Percentiles rank a stretch among this genome's conserved stretches.
Conservation (phyloP, 2,797 vertebrate species). For the Pachyuromys duprasi region DNA sequence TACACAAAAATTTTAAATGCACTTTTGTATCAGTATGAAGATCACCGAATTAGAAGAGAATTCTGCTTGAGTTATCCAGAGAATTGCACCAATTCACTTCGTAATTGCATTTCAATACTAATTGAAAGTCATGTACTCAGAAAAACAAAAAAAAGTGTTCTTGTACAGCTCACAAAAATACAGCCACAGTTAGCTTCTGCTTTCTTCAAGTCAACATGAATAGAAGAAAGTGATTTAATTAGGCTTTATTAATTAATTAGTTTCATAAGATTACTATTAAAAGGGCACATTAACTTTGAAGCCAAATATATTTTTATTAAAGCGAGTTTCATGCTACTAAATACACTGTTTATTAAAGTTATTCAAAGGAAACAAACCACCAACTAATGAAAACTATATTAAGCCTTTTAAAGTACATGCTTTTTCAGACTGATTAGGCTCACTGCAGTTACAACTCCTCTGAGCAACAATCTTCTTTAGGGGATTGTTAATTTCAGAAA, state of each 20-base stretch:
- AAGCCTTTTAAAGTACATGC: background rate
- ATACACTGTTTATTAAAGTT: constrained; percentile 25
- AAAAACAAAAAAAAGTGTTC: constrained; percentile 55
- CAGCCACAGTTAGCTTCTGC: background rate
- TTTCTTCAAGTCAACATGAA: background rate
- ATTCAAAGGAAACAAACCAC: constrained; percentile 8
- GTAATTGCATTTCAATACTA: constrained; percentile 64
- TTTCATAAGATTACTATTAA: background rate
- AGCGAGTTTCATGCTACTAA: constrained; percentile 26
- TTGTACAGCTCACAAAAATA: constrained; percentile 58
- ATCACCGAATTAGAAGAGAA: constrained; percentile 34
- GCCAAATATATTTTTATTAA: constrained; percentile 25
- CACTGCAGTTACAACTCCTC: background rate
- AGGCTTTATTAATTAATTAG: constrained; percentile 55
- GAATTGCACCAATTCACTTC: constrained; percentile 37
- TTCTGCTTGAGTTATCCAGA: constrained; percentile 59
- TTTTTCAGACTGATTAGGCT: background rate
- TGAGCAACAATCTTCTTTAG: background rate
- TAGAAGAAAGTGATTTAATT: constrained; percentile 52
- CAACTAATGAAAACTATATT: constrained; percentile 22
- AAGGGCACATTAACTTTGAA: constrained; percentile 37
- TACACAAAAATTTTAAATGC: constrained; percentile 45
- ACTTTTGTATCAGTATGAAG: constrained; percentile 42
- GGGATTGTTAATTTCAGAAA: background rate
- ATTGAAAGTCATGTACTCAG: constrained; percentile 46